Conservation (phyloP, 2,113 vertebrate genomes). For the Pseudorectes ferrugineus region DNA sequence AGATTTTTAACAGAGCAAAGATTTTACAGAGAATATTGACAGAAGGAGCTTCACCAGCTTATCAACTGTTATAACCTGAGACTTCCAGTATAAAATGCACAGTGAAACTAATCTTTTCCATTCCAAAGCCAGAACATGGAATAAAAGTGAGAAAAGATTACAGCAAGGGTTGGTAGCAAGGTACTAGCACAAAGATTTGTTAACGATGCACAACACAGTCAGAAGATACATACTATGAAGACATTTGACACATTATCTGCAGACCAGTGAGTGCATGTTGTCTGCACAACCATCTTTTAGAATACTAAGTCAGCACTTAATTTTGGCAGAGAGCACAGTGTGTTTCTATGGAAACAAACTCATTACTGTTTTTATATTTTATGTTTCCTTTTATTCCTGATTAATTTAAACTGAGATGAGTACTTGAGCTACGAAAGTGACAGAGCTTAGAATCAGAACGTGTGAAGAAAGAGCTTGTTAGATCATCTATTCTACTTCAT, state of each 20-base stretch:
- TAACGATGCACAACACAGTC: neutral
- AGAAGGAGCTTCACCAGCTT: neutral
- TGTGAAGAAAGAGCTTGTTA: neutral
- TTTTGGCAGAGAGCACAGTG: neutral
- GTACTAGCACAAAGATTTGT: neutral
- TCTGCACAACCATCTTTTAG: neutral
- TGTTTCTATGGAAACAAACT: neutral
- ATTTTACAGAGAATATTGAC: neutral
- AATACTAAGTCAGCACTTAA: constrained; percentile 35
- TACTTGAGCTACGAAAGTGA: neutral
- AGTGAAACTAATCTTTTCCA: neutral
- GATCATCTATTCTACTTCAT: neutral
- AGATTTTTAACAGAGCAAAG: neutral
- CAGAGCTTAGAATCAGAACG: neutral
- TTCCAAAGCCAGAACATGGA: neutral
- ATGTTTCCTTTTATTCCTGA: neutral
- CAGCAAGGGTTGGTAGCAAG: neutral
- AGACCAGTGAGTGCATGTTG: neutral
- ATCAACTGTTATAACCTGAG: neutral
- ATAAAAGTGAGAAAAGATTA: neutral
- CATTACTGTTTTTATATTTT: neutral
- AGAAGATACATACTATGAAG: neutral
- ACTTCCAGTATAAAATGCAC: neutral
- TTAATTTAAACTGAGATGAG: neutral
- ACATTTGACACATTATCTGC: constrained; percentile 14